These are phyloP conservation scores for Ataeniobius toweri DNA, from an alignment of 2,797 vertebrate species.

Conservation along the genomic window DNA sequence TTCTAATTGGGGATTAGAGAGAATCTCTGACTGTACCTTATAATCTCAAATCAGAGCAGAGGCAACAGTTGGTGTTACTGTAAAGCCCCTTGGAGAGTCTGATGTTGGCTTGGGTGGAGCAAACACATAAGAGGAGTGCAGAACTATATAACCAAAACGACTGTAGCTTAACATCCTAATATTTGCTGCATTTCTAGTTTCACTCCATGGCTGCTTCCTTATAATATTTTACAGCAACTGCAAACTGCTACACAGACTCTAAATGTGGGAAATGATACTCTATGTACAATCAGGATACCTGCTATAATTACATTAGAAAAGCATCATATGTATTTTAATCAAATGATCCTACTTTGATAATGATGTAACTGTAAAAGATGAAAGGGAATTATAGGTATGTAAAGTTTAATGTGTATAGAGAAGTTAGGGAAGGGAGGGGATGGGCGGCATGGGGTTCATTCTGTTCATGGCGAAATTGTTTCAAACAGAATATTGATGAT, in stretches of 20 bases:
- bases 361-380: slow-evolving; percentile 78
- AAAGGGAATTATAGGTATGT: slow-evolving; percentile 74
- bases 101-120: slow-evolving; percentile 54
- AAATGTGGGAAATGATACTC: slow-evolving; percentile 79
- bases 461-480: slow-evolving; percentile 73
- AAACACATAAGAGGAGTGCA: slow-evolving; percentile 37
- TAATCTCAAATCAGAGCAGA: slow-evolving; percentile 70
- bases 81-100: slow-evolving; percentile 65
- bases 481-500: slow-evolving; percentile 82
- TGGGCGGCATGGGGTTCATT: slow-evolving; percentile 74
- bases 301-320: slow-evolving; percentile 75
- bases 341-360: slow-evolving; percentile 82
- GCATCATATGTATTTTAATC: slow-evolving; percentile 81
- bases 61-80: slow-evolving; percentile 62
- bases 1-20: slow-evolving; percentile 68
- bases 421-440: slow-evolving; percentile 57
- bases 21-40: slow-evolving; percentile 69
- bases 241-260: slow-evolving; percentile 66
- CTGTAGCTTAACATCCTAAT: slow-evolving; percentile 38
- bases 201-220: slow-evolving; percentile 40
- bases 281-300: slow-evolving; percentile 82
- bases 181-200: slow-evolving; percentile 62
- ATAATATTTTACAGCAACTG: slow-evolving; percentile 57
- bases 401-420: slow-evolving; percentile 82
- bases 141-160: slow-evolving; percentile 32